These are phyloP conservation scores for Spodoptera exigua DNA, from an alignment of 2,888 invertebrate species.

Conservation along the genomic window DNA sequence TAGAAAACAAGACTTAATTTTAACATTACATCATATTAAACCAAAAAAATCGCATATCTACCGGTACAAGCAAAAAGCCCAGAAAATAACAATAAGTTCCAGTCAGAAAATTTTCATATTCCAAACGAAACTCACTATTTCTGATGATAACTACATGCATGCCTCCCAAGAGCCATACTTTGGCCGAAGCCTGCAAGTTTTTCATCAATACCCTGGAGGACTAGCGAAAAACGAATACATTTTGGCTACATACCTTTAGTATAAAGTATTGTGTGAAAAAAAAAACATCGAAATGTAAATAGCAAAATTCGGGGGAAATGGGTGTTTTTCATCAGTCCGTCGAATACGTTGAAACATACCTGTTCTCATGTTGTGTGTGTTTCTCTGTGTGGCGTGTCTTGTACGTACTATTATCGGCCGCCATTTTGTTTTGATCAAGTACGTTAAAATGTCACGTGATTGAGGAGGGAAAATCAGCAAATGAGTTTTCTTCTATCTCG, in stretches of 20 bases:
- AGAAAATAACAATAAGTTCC: too few species aligned
- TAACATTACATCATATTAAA: too few species aligned
- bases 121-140: slow-evolving; percentile 8
- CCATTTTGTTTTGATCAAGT: slow-evolving; percentile 43
- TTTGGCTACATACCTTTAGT: slow-evolving; percentile 25
- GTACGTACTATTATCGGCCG: neutral
- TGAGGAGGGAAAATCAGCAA: too few species aligned
- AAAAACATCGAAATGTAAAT: slow-evolving; percentile 52
- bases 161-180: slow-evolving; percentile 19
- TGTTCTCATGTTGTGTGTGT: slow-evolving; percentile 6
- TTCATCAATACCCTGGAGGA: slow-evolving; percentile 17
- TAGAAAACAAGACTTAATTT: too few species aligned
- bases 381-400: slow-evolving; percentile 4
- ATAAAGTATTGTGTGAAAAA: slow-evolving; percentile 30
- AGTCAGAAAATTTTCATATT: neutral
- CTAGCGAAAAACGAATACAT: slow-evolving; percentile 30
- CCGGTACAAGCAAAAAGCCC: too few species aligned
- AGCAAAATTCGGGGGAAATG: slow-evolving; percentile 23
- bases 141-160: slow-evolving; percentile 4
- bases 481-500: too few species aligned
- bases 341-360: neutral
- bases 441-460: too few species aligned
- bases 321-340: slow-evolving; percentile 35
- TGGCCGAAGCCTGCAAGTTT: slow-evolving; percentile 22
- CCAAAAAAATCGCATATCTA: too few species aligned